phyloP scores from a whole-genome alignment of 2,888 invertebrate species.

The Zootermopsis nevadensis region DNA sequence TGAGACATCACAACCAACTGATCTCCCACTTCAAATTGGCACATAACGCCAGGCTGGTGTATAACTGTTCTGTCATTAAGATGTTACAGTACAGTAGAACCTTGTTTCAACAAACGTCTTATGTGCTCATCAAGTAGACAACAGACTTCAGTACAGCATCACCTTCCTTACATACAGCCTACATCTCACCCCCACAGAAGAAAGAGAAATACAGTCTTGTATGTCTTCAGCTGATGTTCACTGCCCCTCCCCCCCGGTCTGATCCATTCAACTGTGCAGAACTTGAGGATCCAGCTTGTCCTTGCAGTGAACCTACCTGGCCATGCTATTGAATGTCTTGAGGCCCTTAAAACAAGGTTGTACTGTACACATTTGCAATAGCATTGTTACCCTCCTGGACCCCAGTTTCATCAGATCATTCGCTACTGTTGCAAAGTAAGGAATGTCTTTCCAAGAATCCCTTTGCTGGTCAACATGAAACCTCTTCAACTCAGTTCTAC shows the following conservation, averaged over 20 bases:
- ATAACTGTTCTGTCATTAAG: neutral
- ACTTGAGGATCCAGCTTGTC: conserved; percentile 11
- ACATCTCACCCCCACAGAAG: conserved; percentile 16
- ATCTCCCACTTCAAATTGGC: neutral
- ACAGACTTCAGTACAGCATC: neutral
- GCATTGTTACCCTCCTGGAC: conserved; percentile 32
- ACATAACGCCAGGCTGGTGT: neutral
- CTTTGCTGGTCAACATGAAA: conserved; percentile 16
- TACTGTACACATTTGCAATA: conserved; percentile 19
- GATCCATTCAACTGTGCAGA: neutral
- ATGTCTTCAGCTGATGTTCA: conserved; percentile 29
- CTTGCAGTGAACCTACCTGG: conserved; percentile 21
- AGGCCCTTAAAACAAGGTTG: conserved; percentile 16
- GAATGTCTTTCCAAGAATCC: conserved; percentile 1
- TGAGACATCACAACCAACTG: neutral
- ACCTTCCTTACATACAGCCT: neutral
- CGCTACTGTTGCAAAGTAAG: neutral
- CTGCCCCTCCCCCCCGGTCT: neutral
- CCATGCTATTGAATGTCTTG: neutral
- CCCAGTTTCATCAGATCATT: neutral
- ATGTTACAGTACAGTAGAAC: neutral
- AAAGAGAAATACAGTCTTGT: conserved; percentile 9
- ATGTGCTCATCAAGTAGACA: neutral
- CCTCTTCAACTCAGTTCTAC: neutral
- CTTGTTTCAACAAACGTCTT: conserved; percentile 8